Percentiles rank a stretch among this genome's conserved stretches.
Evolutionary conservation across 2,797 vertebrate genomes (phyloP).

Genomic region (Benthosema pterotum): DNA sequence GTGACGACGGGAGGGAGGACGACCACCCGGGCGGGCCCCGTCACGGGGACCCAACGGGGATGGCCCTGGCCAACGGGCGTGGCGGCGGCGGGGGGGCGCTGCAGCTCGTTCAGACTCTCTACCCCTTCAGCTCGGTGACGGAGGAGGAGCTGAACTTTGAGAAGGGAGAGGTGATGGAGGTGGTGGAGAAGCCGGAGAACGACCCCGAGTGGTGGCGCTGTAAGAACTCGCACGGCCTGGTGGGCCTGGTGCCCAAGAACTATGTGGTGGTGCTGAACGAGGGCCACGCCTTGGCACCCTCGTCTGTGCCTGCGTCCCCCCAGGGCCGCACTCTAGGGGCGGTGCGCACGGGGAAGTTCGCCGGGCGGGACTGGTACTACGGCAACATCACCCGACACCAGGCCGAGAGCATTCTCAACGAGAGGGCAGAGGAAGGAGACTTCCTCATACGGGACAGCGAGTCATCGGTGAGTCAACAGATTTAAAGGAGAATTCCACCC

Average conservation of each 20-base stretch:
- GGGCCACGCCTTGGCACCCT: slow-evolving; percentile 65
- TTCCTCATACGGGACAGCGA: slow-evolving; percentile 98
- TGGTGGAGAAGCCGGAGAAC: slow-evolving; percentile 97
- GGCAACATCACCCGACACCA: slow-evolving; percentile 91
- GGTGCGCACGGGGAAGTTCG: slow-evolving; percentile 88
- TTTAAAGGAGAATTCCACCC: no score
- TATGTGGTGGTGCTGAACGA: slow-evolving; percentile 93
- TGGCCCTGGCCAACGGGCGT: slow-evolving; percentile 85
- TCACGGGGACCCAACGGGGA: slow-evolving; percentile 69
- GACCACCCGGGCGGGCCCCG: slow-evolving; percentile 43
- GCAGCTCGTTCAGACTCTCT: slow-evolving; percentile 94
- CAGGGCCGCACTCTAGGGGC: slow-evolving; percentile 76
- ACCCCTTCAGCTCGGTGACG: slow-evolving; percentile 96
- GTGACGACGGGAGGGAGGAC: slow-evolving; percentile 75
- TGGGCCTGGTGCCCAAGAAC: slow-evolving; percentile 98
- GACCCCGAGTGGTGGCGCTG: slow-evolving; percentile 99
- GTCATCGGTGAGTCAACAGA: slow-evolving; percentile 90
- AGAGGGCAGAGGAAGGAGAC: slow-evolving; percentile 92
- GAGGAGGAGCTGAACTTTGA: slow-evolving; percentile 99
- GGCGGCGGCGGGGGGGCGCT: slow-evolving; percentile 70
- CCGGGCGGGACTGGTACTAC: slow-evolving; percentile 97
- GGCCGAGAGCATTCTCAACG: slow-evolving; percentile 92
- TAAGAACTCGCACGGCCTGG: slow-evolving; percentile 90
- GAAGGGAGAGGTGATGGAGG: slow-evolving; percentile 98
- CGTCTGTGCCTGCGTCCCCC: slow-evolving; percentile 53